Conservation (phyloP, 2,888 invertebrate species). For the Drosophila lacicola region DNA sequence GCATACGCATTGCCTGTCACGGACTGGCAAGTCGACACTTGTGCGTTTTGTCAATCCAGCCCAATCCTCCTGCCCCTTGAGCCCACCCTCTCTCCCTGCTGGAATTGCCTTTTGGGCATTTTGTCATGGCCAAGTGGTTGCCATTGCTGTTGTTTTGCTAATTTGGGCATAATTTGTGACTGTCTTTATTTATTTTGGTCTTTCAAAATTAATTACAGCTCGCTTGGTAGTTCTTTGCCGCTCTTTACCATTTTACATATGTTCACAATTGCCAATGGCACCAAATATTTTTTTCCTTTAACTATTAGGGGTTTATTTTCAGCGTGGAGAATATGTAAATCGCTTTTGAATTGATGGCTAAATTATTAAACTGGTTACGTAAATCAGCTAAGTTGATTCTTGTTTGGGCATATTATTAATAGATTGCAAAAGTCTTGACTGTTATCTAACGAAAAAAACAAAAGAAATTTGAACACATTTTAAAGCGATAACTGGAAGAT, state of each 20-base stretch:
- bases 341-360: constrained; percentile 48
- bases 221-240: constrained; percentile 58
- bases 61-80: not conserved
- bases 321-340: constrained; percentile 26
- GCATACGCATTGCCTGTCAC: constrained; percentile 37
- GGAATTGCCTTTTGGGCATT: constrained; percentile 23
- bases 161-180: constrained; percentile 83
- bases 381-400: constrained; percentile 25
- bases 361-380: constrained; percentile 55
- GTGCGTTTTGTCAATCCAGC: constrained; percentile 19
- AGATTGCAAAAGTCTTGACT: not conserved
- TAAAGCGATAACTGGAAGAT: not conserved
- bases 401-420: constrained; percentile 14
- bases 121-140: constrained; percentile 63
- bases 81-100: constrained; percentile 1
- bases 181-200: constrained; percentile 73
- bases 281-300: not conserved
- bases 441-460: not conserved
- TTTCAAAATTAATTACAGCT: constrained; percentile 74
- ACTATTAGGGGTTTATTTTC: constrained; percentile 20
- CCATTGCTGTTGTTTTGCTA: constrained; percentile 76
- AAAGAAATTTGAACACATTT: not conserved
- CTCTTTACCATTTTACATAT: constrained; percentile 71
- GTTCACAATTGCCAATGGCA: constrained; percentile 69
- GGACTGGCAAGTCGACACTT: constrained; percentile 53